These are phyloP conservation scores for Pionites leucogaster DNA, from an alignment of 2,113 vertebrate genomes.

Conservation along the genomic window DNA sequence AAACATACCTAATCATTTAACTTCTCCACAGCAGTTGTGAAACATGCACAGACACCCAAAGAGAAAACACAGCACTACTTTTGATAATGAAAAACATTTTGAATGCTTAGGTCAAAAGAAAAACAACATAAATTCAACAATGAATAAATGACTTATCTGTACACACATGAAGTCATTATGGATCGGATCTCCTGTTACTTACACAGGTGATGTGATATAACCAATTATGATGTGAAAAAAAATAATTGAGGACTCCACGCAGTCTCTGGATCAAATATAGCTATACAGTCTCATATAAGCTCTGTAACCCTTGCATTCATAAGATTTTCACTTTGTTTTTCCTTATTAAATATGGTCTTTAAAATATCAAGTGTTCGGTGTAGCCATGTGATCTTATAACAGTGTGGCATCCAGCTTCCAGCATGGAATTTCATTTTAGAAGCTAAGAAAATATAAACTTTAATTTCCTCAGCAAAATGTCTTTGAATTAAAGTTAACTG, in stretches of 20 bases:
- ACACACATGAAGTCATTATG: not conserved
- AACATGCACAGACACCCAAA: not conserved
- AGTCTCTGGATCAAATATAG: not conserved
- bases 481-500: not conserved
- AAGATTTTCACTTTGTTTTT: not conserved
- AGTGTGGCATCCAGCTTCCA: not conserved
- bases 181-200: not conserved
- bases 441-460: not conserved
- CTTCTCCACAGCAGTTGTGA: not conserved
- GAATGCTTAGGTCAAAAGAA: not conserved
- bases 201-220: not conserved
- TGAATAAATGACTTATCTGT: not conserved
- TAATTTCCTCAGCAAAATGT: not conserved
- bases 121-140: not conserved
- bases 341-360: not conserved
- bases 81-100: not conserved
- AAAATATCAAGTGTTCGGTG: not conserved
- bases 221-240: not conserved
- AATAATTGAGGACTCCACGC: not conserved
- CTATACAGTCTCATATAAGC: not conserved
- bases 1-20: not conserved
- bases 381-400: not conserved
- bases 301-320: not conserved
- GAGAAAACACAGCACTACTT: not conserved
- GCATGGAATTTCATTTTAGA: conserved; percentile 22